Percentiles rank a stretch among this genome's conserved stretches.
These are phyloP conservation scores for Aphaenogaster ashmeadi DNA, from an alignment of 1,140 invertebrate genomes.

Conservation along the genomic window DNA sequence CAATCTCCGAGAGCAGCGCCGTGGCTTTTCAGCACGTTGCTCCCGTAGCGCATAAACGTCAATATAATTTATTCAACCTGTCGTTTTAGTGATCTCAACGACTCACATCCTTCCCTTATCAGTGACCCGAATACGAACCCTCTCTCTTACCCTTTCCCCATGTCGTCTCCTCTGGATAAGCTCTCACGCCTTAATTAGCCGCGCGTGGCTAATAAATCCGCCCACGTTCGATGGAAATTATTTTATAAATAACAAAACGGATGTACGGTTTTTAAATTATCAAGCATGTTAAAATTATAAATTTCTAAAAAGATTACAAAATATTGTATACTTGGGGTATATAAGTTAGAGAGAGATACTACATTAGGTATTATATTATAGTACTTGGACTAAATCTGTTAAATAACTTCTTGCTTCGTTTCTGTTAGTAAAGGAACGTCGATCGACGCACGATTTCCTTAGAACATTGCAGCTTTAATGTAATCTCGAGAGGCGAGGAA, in stretches of 20 bases:
- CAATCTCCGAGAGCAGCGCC: slow-evolving; percentile 47
- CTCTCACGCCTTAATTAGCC: slow-evolving; percentile 40
- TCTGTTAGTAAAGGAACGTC: not conserved
- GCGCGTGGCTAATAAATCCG: not conserved
- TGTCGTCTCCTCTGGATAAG: not conserved
- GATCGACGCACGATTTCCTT: not conserved
- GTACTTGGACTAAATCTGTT: not conserved
- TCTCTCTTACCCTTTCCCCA: not conserved
- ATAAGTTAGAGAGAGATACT: no score
- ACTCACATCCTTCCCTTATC: slow-evolving; percentile 75
- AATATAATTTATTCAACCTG: slow-evolving; percentile 76
- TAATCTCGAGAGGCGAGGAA: slow-evolving; percentile 4
- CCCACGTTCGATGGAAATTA: slow-evolving; percentile 7
- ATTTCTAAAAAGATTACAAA: not conserved
- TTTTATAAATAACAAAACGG: not conserved
- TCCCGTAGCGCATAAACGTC: slow-evolving; percentile 64
- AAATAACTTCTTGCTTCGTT: not conserved
- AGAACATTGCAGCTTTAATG: not conserved
- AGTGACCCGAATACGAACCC: slow-evolving; percentile 67
- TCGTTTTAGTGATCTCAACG: slow-evolving; percentile 71
- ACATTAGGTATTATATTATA: not conserved
- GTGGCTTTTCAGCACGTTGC: slow-evolving; percentile 50
- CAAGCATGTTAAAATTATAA: not conserved
- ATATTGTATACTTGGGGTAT: no score
- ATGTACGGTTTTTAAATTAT: slow-evolving; percentile 15